Evolutionary conservation across 2,888 invertebrate genomes (phyloP), one percentile per base, ranked within the genome.

Genomic region (Lottia gigantea): DNA sequence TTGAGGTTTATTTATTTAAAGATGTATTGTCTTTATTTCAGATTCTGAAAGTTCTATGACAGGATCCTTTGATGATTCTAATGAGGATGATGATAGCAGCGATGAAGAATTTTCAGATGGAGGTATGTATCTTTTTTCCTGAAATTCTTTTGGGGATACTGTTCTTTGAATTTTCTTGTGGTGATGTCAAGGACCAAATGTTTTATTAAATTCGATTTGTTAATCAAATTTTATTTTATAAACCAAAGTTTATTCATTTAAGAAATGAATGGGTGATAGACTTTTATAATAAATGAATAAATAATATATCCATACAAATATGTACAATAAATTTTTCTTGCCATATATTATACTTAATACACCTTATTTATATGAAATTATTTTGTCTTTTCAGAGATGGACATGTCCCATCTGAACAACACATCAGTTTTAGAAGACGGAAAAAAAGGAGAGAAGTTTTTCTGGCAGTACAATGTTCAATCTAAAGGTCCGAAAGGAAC

Each of bases 381-480:
- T n/a, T 1, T 49, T 62, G 23, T 62, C 46, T 55, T 67, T n/a
- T 64, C 45, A 15, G 72, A 46, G 23, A 45, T 65, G 45, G 65
- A 45, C 55, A n/a, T 64, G 16, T 65, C 76, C 14, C 70, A 67
- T 62, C 64, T 74, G 15, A 71, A 71, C 25, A 75, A 76, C 23
- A 71, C 74, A 11, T 55, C 55, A 23, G 55, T 55, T 55, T 55
- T 55, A 23, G 55, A 55, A 23, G 55, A 55, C 19, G 55, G 55
- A 6, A 55, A 49, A 40, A 85, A 85, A 70, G 83, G 83, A 69
- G 83, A 85, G 71, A 85, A 85, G 74, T 97, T 92, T 89, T 98
- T 98, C 88, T 98, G 98, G 98, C 98, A 98, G 88, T 98, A 98
- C 89, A 98, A 98, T 90, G 96, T 97, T 0, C 98, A 98, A 90